Conservation (phyloP, 2,113 vertebrate species). For the Plotosus lineatus region DNA sequence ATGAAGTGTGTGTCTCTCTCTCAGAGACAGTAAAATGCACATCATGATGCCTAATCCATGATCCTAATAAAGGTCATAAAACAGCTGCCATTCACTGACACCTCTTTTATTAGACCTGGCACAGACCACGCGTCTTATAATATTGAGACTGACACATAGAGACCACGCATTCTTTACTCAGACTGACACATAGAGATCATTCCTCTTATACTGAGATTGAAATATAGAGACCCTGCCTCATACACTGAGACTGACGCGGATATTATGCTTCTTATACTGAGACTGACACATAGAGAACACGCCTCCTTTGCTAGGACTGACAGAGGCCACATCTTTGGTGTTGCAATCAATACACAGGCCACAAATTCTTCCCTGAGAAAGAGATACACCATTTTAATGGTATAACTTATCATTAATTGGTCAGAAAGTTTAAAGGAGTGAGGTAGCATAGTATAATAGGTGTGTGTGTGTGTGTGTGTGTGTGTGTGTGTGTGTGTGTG, state of each 20-base stretch:
- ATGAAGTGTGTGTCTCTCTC: background rate
- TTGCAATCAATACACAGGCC: background rate
- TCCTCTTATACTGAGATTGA: background rate
- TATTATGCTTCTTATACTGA: background rate
- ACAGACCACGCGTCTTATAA: too few species aligned
- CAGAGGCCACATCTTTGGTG: too few species aligned
- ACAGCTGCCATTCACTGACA: background rate
- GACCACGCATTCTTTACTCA: background rate
- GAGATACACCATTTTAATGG: background rate
- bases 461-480: constrained; percentile 65
- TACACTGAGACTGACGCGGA: background rate
- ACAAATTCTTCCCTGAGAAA: background rate
- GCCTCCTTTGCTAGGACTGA: background rate
- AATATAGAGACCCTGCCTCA: background rate
- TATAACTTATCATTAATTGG: background rate
- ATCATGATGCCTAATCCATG: background rate
- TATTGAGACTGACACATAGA: background rate
- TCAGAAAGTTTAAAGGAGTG: background rate
- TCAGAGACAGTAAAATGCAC: background rate
- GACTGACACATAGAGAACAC: background rate
- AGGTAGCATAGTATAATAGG: background rate
- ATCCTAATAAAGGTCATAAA: background rate
- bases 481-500: constrained; percentile 70
- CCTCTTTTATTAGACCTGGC: background rate
- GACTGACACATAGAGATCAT: background rate